These are phyloP conservation scores for Pyrgilauda ruficollis DNA, from an alignment of 2,113 vertebrate species.

Conservation along the genomic window DNA sequence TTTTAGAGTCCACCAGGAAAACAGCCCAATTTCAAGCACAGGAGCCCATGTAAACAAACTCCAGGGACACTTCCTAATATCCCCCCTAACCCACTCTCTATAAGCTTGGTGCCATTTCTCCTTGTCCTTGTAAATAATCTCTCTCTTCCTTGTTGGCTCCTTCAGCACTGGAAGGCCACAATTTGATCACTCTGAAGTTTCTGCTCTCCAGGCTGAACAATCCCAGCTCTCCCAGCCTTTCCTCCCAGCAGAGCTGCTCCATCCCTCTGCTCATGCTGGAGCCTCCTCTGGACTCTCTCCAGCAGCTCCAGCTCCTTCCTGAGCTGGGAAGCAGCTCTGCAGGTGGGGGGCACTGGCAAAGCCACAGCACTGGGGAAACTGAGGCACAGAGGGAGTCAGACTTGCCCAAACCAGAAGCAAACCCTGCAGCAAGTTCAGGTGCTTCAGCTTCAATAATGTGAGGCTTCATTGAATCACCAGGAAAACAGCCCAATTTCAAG, in stretches of 20 bases:
- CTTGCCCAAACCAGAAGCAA: not conserved
- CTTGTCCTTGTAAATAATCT: too few relatives aligned
- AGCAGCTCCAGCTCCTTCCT: not conserved
- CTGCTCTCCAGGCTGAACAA: not conserved
- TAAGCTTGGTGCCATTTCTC: not conserved
- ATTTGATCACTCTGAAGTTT: not conserved
- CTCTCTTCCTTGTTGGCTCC: not conserved
- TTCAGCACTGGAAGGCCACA: not conserved
- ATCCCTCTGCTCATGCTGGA: not conserved
- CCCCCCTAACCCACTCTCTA: not conserved
- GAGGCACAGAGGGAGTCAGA: not conserved
- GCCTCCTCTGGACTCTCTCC: not conserved
- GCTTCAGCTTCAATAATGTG: not conserved
- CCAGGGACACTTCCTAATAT: too few relatives aligned
- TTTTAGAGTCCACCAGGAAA: not conserved
- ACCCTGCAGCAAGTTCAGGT: not conserved
- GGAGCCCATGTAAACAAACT: too few relatives aligned
- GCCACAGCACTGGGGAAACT: not conserved
- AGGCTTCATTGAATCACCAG: not conserved
- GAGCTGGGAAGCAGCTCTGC: not conserved
- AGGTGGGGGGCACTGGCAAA: not conserved
- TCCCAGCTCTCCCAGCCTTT: not conserved
- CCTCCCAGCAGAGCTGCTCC: not conserved
- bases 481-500: too few relatives aligned
- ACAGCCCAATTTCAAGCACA: not conserved